Percentiles rank a stretch among this genome's conserved stretches.
phyloP scores from a whole-genome alignment of 2,113 vertebrate species.

The Pedetes capensis region DNA sequence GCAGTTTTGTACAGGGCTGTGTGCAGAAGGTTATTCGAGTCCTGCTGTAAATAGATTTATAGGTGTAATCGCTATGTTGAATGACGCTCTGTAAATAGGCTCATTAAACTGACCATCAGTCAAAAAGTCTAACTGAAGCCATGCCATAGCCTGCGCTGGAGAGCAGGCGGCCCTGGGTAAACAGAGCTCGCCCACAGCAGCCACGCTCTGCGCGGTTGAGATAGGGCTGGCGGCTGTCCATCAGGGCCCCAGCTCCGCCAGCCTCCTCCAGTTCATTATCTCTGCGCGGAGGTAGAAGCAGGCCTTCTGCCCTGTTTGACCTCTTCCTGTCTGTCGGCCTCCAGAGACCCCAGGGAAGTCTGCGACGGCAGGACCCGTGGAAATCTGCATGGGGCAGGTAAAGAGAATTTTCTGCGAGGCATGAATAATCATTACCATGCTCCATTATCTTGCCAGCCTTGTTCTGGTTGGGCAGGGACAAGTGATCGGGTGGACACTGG shows the following conservation, averaged over 20 bases:
- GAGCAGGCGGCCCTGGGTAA: constrained; percentile 67
- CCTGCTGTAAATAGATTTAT: constrained; percentile 83
- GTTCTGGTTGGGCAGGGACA: not conserved
- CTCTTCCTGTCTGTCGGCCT: not conserved
- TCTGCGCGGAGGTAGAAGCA: not conserved
- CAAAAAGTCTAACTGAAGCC: constrained; percentile 83
- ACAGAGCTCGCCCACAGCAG: constrained; percentile 1
- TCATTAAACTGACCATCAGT: constrained; percentile 89
- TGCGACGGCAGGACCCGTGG: not conserved
- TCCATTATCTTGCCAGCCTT: not conserved
- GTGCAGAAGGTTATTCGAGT: constrained; percentile 81
- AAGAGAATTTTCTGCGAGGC: not conserved
- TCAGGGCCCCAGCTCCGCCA: not conserved
- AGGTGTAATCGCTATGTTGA: constrained; percentile 84
- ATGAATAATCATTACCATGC: not conserved
- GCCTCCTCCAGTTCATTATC: not conserved
- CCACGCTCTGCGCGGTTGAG: not conserved
- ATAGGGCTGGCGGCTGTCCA: constrained; percentile 28
- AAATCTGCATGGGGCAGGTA: not conserved
- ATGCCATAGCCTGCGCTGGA: constrained; percentile 44
- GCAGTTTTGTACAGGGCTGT: constrained; percentile 81
- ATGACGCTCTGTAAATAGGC: constrained; percentile 85
- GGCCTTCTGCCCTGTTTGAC: not conserved
- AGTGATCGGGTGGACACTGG: not conserved
- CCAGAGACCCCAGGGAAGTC: rapidly evolving